phyloP scores from a whole-genome alignment of 2,113 vertebrate genomes.

The Cisticola juncidis region DNA sequence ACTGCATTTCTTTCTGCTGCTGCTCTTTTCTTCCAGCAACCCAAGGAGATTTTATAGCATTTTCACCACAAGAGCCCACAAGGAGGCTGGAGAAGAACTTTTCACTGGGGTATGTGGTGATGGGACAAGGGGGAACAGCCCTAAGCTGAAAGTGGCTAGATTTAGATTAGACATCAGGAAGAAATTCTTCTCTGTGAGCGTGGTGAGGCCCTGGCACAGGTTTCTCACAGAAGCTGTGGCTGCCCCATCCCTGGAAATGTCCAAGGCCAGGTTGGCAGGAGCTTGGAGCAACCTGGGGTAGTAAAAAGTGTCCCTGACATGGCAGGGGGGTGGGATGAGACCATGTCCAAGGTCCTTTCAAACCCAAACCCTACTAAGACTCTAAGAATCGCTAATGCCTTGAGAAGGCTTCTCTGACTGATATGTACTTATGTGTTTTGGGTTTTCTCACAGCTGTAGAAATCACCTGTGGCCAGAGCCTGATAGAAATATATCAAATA shows the following conservation, averaged over 20 bases:
- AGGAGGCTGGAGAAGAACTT: background rate
- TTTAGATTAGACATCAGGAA: background rate
- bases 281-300: fast-evolving
- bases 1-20: background rate
- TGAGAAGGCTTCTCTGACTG: background rate
- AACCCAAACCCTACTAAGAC: background rate
- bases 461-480: background rate
- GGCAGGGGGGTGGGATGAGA: background rate
- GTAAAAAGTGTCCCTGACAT: background rate
- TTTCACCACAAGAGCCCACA: background rate
- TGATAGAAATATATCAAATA: background rate
- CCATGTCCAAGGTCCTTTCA: background rate
- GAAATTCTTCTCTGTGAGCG: fast-evolving
- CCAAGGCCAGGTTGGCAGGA: fast-evolving
- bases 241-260: background rate
- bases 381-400: background rate
- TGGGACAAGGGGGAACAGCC: background rate
- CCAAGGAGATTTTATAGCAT: background rate
- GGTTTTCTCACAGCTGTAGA: fast-evolving
- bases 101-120: too few relatives aligned
- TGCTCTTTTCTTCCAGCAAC: background rate
- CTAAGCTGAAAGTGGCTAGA: background rate
- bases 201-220: background rate
- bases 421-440: fast-evolving
- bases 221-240: background rate